phyloP scores from a whole-genome alignment of 2,888 invertebrate genomes.

The Disparrhopalites patrizii region DNA sequence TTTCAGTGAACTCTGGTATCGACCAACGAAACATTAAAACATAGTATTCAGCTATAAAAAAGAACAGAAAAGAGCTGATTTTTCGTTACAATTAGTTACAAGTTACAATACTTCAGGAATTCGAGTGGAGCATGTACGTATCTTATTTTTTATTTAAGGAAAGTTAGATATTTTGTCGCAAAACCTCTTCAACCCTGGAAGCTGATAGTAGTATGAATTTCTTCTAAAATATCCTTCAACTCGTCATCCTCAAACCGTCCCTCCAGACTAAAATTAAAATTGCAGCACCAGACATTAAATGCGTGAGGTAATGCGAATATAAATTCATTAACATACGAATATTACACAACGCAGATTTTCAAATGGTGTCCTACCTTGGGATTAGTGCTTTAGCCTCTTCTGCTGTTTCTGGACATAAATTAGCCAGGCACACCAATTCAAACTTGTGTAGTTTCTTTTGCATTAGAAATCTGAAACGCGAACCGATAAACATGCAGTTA shows the following conservation, averaged over 20 bases:
- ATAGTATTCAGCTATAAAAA: no score
- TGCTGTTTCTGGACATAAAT: constrained; percentile 96
- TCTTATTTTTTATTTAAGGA: background rate
- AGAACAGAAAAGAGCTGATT: no score
- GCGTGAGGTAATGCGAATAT: no score
- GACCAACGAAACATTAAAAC: no score
- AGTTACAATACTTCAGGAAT: no score
- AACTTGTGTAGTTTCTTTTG: constrained; percentile 97
- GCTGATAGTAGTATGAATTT: constrained; percentile 96
- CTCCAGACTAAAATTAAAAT: constrained; percentile 65
- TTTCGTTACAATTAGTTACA: no score
- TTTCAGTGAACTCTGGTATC: no score
- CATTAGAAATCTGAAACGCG: constrained; percentile 70
- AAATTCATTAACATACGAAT: no score
- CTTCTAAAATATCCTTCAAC: constrained; percentile 90
- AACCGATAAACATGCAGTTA: background rate
- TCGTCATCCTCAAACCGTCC: constrained; percentile 98
- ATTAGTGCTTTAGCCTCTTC: constrained; percentile 98
- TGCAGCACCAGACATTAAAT: no score
- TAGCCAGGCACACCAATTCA: constrained; percentile 94
- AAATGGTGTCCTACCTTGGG: no score
- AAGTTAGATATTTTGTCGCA: background rate
- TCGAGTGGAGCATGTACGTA: no score
- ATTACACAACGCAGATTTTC: no score
- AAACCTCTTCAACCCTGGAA: constrained; percentile 75